Base-by-base conservation (phyloP, 1,140 invertebrate species). In the Drosophila takahashii region DNA sequence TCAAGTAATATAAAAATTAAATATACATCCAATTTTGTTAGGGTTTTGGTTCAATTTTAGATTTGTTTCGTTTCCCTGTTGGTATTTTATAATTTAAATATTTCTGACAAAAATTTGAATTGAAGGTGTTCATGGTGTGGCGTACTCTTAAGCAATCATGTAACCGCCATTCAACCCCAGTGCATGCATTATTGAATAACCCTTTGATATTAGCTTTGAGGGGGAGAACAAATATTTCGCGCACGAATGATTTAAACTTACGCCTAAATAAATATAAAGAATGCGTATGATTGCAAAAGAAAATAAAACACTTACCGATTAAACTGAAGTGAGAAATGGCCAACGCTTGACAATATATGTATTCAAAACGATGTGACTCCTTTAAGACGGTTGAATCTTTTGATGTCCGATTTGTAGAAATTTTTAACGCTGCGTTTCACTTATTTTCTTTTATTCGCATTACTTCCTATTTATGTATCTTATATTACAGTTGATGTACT, bases 151-250 rank as follows among this genome's bases (percentile, higher is more conserved):
- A 27, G n/a, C 44, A 72, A 51, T 58, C 36, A 45, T 11, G 41
- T 16, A n/a, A 10, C 27, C 13, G 50, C 44, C n/a, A 29, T 48
- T 48, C 18, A 27, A 7, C 26, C 22, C 59, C 32, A 58, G 22
- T 48, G n/a, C 57, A 54, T 47, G 44, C 5, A 4, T 41, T 72
- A 62, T 69, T 61, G 47, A 52, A 70, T 66, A 69, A 79, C 64
- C 75, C 65, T 79, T 81, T 47, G 16, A 66, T 64, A 66, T 77
- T 45, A 44, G 44, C 42, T 57, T 60, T 36, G 22, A 36, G 60
- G 54, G 78, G 73, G 51, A 51, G 81, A 65, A 67, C 26, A 51
- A 70, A 86, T 77, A 83, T 69, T 86, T 87, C 29, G 51, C 76
- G 71, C 79, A 83, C 83, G 83, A 62, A 48, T 77, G 54, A 36